Evolutionary conservation across 2,797 vertebrate genomes (phyloP), one percentile per base, ranked within the genome.

Genomic region (Okamejei kenojei): DNA sequence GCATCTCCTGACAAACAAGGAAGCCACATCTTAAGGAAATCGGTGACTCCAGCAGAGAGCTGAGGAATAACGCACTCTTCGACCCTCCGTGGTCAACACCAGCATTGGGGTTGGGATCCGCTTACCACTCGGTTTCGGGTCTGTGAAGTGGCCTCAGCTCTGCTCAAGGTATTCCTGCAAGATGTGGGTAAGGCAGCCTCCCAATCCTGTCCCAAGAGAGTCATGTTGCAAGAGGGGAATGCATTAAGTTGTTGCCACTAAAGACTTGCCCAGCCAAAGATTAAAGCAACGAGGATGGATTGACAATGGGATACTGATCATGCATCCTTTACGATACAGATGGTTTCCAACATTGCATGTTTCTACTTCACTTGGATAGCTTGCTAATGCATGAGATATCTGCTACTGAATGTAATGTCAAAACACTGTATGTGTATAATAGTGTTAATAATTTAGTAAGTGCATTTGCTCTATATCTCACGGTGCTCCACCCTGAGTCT

Each of bases 351-450:
- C 19, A n/a, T n/a, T 35, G n/a, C n/a, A 63, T 68, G 61, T 21
- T 88, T 63, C 84, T 32, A 32, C 32, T 35, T 32, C 6, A 11
- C 7, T 63, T 68, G 63, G 54, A 19, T 88, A 68, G 65, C 61
- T 32, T 88, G 84, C n/a, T 88, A 35, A 88, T 88, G 84, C 84
- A 88, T 88, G 84, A 86, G n/a, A 88, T 35, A 68, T 88, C 63
- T 88, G 10, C 61, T 68, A 63, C 63, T 35, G 84, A 88, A 65
- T 68, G 29, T 88, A 63, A 63, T 68, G 84, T 88, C n/a, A 11
- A 63, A 68, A 88, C 61, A 88, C 61, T 88, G 61, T 35, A 68
- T 88, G 84, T 88, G 68, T 21, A 65, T 68, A 88, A 68, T 68
- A 35, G 61, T 68, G 19, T 88, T 88, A 88, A 65, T 88, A 68